Conservation (phyloP, 92 coral and sea anemone genomes). For the Muricea muricata region DNA sequence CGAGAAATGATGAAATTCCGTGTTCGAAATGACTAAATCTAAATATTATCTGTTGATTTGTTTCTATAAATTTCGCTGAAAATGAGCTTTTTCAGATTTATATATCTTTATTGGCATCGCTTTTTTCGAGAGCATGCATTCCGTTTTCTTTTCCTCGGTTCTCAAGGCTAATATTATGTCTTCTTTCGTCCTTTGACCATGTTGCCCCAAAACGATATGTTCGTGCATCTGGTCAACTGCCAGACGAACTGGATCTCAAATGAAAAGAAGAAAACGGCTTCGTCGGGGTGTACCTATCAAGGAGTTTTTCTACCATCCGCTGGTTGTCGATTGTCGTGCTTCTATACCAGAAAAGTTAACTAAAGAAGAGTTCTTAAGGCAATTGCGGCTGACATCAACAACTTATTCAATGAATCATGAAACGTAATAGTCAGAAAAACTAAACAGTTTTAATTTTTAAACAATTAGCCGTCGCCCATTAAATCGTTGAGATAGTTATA, state of each 20-base stretch:
- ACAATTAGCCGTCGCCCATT: too few relatives aligned
- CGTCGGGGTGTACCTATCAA: constrained; percentile 5
- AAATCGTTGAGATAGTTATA: too few relatives aligned
- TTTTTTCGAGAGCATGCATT: not conserved
- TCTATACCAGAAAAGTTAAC: constrained; percentile 23
- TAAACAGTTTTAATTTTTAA: too few relatives aligned
- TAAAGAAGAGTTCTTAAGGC: constrained; percentile 26
- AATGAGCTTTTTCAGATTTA: not conserved
- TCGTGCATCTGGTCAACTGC: constrained; percentile 71
- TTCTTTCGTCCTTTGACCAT: constrained; percentile 1
- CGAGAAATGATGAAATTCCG: too few relatives aligned
- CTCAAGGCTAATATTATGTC: not conserved
- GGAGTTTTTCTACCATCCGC: constrained; percentile 10
- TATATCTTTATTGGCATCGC: not conserved
- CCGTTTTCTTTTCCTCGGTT: not conserved
- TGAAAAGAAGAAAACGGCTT: constrained; percentile 16
- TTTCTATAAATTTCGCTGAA: not conserved
- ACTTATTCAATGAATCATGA: not conserved
- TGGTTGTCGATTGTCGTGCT: constrained; percentile 5
- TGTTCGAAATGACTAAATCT: not conserved
- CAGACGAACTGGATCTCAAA: not conserved
- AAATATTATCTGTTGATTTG: not conserved
- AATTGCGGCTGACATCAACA: constrained; percentile 18
- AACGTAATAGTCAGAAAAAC: not conserved
- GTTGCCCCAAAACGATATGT: constrained; percentile 44